These are phyloP conservation scores for Drosophila subquinaria DNA, from an alignment of 2,888 invertebrate species.

Conservation along the genomic window DNA sequence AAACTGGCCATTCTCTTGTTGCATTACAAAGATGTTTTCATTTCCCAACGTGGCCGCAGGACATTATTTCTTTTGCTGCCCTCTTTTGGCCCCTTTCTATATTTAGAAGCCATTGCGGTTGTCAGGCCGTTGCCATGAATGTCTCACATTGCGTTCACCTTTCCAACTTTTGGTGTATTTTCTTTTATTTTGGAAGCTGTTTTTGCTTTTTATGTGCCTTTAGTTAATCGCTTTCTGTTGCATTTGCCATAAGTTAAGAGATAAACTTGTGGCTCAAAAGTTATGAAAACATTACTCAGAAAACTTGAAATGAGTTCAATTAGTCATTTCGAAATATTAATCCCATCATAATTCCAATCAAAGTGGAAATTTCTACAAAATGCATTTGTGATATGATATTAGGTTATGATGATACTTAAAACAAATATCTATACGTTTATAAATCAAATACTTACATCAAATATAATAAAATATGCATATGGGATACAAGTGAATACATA, in stretches of 20 bases:
- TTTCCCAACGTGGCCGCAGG: conserved; percentile 74
- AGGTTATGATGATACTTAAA: too few relatives aligned
- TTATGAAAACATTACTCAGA: conserved; percentile 42
- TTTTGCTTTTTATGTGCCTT: conserved; percentile 19
- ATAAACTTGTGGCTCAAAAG: conserved; percentile 59
- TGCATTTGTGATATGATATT: too few relatives aligned
- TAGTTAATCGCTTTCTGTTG: conserved; percentile 61
- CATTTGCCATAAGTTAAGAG: conserved; percentile 48
- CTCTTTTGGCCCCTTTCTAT: conserved; percentile 13
- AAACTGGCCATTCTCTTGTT: conserved; percentile 53
- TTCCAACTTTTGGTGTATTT: conserved; percentile 7
- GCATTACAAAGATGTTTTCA: conserved; percentile 78
- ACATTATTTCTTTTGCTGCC: conserved; percentile 67
- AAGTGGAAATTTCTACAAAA: background rate
- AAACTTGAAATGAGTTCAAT: conserved; percentile 48
- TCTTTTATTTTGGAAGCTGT: conserved; percentile 15
- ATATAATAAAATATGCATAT: background rate
- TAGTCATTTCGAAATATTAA: conserved; percentile 45
- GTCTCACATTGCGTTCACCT: conserved; percentile 41
- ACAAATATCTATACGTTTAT: too few relatives aligned
- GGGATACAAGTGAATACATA: background rate
- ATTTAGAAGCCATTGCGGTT: conserved; percentile 61
- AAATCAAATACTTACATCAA: too few relatives aligned
- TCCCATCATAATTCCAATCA: conserved; percentile 22
- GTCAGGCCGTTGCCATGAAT: conserved; percentile 65